phyloP scores from a whole-genome alignment of 2,113 vertebrate genomes.

The Fulmarus glacialis region DNA sequence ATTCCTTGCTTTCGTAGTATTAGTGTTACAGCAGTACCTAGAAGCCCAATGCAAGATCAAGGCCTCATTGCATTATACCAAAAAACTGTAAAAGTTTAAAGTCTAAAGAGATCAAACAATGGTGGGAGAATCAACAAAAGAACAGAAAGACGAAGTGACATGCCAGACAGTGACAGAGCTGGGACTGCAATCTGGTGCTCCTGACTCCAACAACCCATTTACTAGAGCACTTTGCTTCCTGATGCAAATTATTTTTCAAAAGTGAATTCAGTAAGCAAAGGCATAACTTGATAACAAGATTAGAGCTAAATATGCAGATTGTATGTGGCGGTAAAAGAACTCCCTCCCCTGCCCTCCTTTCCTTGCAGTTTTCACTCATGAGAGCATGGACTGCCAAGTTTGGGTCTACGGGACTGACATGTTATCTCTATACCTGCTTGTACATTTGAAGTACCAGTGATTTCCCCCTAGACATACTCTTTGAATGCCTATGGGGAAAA shows the following conservation, averaged over 20 bases:
- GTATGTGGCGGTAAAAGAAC: neutral
- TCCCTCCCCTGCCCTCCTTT: neutral
- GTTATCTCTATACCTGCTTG: slow-evolving; percentile 19
- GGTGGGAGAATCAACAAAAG: neutral
- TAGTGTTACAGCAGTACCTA: neutral
- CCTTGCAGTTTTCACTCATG: neutral
- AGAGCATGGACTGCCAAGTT: neutral
- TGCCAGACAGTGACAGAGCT: neutral
- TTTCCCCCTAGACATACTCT: slow-evolving; percentile 51
- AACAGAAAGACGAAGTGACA: neutral
- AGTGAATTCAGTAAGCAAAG: neutral
- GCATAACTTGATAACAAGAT: neutral
- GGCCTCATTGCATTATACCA: neutral
- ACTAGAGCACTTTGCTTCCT: neutral
- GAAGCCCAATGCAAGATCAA: neutral
- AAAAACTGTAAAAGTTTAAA: neutral
- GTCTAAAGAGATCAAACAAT: slow-evolving; percentile 21
- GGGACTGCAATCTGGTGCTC: neutral
- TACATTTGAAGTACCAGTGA: slow-evolving; percentile 46
- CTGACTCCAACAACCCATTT: neutral
- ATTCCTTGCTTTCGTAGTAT: neutral
- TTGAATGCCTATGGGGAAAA: slow-evolving; percentile 58
- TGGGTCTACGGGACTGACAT: slow-evolving; percentile 17
- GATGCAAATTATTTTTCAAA: neutral
- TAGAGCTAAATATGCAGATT: neutral